Conservation (phyloP, 1,140 invertebrate species). For the Coenobita brevimanus region DNA sequence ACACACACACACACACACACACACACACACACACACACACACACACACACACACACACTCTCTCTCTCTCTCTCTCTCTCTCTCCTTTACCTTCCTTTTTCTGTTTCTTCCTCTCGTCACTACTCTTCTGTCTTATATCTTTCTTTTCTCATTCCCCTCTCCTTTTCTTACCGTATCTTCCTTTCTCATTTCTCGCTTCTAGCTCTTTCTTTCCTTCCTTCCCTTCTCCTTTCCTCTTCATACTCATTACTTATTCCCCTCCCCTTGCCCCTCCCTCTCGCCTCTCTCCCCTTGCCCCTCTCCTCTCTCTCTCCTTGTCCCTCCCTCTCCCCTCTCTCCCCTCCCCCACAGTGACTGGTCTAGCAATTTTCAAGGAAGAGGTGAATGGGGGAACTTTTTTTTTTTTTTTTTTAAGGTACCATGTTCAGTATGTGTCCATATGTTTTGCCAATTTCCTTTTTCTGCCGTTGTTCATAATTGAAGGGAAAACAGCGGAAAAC, state of each 20-base stretch:
- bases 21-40: not conserved
- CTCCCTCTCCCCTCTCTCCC: not conserved
- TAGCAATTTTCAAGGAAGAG: no score
- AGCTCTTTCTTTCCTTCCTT: not conserved
- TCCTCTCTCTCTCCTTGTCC: slow-evolving; percentile 4
- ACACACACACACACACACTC: not conserved
- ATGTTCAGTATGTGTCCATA: not conserved
- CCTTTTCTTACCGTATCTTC: not conserved
- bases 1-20: not conserved
- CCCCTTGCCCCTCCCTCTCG: slow-evolving; percentile 7
- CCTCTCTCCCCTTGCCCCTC: not conserved
- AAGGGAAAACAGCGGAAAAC: not conserved
- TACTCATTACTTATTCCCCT: no score
- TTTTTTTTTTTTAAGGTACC: not conserved
- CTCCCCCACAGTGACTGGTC: not conserved
- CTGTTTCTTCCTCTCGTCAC: no score
- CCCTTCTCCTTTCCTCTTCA: no score
- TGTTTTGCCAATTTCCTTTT: not conserved
- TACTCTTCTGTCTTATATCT: no score
- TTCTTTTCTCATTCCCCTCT: no score
- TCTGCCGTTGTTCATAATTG: not conserved
- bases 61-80: not conserved
- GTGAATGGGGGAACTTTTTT: no score
- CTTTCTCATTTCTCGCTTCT: not conserved
- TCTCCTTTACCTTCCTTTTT: not conserved